These are phyloP conservation scores for Oxygymnocypris stewartii DNA, from an alignment of 2,113 vertebrate genomes.

Conservation along the genomic window DNA sequence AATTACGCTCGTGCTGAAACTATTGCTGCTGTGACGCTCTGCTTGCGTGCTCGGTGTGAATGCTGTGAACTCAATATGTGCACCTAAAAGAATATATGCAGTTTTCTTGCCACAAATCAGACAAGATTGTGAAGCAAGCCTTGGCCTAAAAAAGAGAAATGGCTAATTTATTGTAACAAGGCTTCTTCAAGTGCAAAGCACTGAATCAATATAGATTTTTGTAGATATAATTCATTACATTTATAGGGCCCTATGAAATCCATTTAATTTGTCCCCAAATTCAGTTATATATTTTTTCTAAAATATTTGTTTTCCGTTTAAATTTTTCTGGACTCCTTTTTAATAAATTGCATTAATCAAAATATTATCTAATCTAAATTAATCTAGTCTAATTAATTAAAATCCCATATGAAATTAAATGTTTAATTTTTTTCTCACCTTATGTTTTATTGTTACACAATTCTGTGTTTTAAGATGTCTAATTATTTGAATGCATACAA, in stretches of 20 bases:
- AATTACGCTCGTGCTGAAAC: neutral
- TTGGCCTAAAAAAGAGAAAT: neutral
- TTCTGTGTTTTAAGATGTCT: no score
- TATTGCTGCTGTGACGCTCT: neutral
- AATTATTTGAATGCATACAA: no score
- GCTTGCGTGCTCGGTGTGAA: neutral
- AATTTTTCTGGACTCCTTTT: no score
- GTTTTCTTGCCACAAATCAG: neutral
- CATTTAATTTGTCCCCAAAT: no score
- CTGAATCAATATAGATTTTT: neutral
- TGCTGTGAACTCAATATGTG: neutral
- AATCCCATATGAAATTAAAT: no score
- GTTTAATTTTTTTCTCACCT: no score
- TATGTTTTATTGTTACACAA: no score
- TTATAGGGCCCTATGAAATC: neutral
- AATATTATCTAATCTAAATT: no score
- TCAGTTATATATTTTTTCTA: no score
- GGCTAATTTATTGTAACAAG: neutral
- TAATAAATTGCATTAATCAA: no score
- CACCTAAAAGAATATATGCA: neutral
- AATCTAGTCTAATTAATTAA: no score
- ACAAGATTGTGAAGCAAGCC: neutral
- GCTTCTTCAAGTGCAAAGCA: neutral
- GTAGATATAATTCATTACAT: neutral
- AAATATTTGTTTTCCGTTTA: no score